A percentile compares a stretch with the other conserved stretches of the same genome.
These are phyloP conservation scores for Lasioglossum calceatum DNA, from an alignment of 2,888 invertebrate species.

Conservation along the genomic window DNA sequence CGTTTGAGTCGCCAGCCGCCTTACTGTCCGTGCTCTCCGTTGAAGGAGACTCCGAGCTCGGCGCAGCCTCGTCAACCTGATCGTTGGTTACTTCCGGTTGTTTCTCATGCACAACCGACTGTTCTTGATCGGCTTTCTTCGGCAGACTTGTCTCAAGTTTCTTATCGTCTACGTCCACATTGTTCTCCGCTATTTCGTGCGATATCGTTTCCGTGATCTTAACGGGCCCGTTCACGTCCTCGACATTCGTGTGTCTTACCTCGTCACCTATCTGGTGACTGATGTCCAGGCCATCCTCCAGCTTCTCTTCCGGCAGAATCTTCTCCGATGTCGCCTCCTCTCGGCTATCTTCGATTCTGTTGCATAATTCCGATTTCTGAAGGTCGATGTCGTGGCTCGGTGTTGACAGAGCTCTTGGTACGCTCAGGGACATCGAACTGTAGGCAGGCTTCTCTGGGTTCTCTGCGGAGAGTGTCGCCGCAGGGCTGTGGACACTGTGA, in stretches of 20 bases:
- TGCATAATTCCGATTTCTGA: slow-evolving; percentile 74
- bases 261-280: slow-evolving; percentile 16
- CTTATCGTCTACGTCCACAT: slow-evolving; percentile 44
- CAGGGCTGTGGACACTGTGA: slow-evolving; percentile 36
- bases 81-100: background rate
- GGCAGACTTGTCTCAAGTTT: background rate
- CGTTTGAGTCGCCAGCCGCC: slow-evolving; percentile 29
- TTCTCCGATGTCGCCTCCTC: slow-evolving; percentile 16
- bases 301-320: slow-evolving; percentile 18
- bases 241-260: background rate
- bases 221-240: slow-evolving; percentile 66
- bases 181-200: slow-evolving; percentile 71
- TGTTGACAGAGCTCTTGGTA: slow-evolving; percentile 28
- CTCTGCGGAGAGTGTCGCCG: slow-evolving; percentile 23
- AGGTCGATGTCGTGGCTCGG: slow-evolving; percentile 34
- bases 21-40: slow-evolving; percentile 3
- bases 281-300: slow-evolving; percentile 7
- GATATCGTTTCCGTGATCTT: slow-evolving; percentile 81
- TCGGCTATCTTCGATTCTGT: slow-evolving; percentile 33
- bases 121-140: slow-evolving; percentile 5
- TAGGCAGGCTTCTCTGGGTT: slow-evolving; percentile 27
- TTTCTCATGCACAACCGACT: background rate
- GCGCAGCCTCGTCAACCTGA: background rate
- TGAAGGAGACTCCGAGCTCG: background rate
- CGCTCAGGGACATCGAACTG: background rate